These are phyloP conservation scores for Hippocampus abdominalis DNA, from an alignment of 2,113 vertebrate genomes.

Conservation along the genomic window DNA sequence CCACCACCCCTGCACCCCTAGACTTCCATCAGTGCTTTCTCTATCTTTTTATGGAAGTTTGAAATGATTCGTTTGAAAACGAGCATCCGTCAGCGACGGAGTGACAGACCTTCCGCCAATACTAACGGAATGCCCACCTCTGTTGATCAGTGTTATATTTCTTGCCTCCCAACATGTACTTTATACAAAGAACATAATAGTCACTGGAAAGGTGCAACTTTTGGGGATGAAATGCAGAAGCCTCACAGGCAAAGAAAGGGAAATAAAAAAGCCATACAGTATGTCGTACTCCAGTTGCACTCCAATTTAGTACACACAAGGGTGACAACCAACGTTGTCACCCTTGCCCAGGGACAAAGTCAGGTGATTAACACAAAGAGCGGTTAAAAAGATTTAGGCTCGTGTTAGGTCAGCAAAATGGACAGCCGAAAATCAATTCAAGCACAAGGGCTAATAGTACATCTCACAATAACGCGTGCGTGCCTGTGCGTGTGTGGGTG, in stretches of 20 bases:
- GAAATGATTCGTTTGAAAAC: too few species aligned
- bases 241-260: not conserved
- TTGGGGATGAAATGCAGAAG: too few species aligned
- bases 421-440: slow-evolving; percentile 48
- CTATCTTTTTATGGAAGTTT: too few species aligned
- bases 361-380: slow-evolving; percentile 38
- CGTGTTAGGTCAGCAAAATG: slow-evolving; percentile 43
- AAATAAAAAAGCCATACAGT: slow-evolving; percentile 1
- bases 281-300: slow-evolving; percentile 16
- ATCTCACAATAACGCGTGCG: slow-evolving; percentile 21
- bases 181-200: too few species aligned
- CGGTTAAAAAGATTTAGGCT: slow-evolving; percentile 25
- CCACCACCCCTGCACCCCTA: too few species aligned
- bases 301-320: slow-evolving; percentile 1
- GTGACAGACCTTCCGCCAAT: too few species aligned
- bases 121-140: too few species aligned
- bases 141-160: too few species aligned
- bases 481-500: not conserved
- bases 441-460: slow-evolving; percentile 41
- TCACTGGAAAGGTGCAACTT: too few species aligned
- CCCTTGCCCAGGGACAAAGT: slow-evolving; percentile 20
- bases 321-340: slow-evolving; percentile 11
- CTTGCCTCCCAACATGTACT: too few species aligned
- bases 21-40: too few species aligned
- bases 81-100: too few species aligned